These are phyloP conservation scores for Babyrousa celebensis DNA, from an alignment of 2,797 vertebrate species.

Conservation along the genomic window DNA sequence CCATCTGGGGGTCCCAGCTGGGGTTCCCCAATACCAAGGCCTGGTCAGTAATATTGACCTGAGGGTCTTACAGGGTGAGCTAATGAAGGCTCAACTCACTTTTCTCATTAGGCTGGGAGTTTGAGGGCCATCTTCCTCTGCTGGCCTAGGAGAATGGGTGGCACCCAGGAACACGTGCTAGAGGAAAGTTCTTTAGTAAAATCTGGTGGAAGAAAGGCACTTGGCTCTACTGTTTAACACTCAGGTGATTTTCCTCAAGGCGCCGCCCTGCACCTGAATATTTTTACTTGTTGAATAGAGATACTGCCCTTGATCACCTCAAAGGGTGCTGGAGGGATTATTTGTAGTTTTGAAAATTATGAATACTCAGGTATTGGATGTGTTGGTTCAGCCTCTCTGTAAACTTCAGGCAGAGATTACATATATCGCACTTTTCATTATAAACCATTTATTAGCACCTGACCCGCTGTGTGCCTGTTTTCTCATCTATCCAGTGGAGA, in stretches of 20 bases:
- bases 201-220: neutral
- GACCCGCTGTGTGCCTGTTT: neutral
- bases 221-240: neutral
- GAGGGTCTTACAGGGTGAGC: neutral
- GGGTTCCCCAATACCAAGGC: neutral
- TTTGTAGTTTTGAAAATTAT: constrained; percentile 62
- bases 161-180: neutral
- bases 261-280: neutral
- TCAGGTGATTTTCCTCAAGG: constrained; percentile 20
- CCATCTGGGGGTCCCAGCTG: neutral
- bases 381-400: constrained; percentile 17
- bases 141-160: neutral
- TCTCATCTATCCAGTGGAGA: constrained; percentile 30
- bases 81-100: neutral
- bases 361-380: constrained; percentile 17
- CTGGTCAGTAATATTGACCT: constrained; percentile 23
- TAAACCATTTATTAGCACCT: constrained; percentile 35
- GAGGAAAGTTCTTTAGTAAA: constrained; percentile 15
- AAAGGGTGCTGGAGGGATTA: neutral
- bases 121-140: neutral
- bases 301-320: neutral
- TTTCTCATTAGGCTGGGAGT: neutral
- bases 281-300: neutral
- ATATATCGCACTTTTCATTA: constrained; percentile 10
- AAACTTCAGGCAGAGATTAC: constrained; percentile 47